phyloP scores from a whole-genome alignment of 2,888 invertebrate species.

The Salticus scenicus region DNA sequence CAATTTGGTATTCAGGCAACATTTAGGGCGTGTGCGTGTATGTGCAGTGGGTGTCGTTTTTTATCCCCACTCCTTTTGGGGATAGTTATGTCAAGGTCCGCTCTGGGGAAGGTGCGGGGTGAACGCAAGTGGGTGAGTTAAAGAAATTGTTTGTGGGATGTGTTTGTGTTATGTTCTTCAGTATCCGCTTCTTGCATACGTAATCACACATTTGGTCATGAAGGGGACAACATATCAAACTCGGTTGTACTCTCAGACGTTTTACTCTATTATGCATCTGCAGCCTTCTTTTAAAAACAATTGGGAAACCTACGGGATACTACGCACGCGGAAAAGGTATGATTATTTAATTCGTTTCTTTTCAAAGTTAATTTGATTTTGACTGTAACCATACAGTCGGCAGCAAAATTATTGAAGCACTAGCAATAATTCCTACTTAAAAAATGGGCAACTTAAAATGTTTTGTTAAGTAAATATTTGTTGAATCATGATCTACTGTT shows the following conservation, averaged over 20 bases:
- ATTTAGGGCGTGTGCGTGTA: slow-evolving; percentile 45
- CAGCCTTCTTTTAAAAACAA: too few species aligned
- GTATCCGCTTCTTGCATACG: not conserved
- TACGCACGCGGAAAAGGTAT: not conserved
- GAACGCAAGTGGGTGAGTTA: not conserved
- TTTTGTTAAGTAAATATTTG: too few species aligned
- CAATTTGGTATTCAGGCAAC: slow-evolving; percentile 62
- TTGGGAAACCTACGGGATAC: too few species aligned
- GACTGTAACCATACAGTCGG: too few species aligned
- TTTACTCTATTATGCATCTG: too few species aligned
- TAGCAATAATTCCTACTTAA: too few species aligned
- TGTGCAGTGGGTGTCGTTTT: slow-evolving; percentile 51
- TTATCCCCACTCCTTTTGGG: slow-evolving; percentile 45
- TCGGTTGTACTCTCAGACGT: too few species aligned
- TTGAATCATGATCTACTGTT: too few species aligned
- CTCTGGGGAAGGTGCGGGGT: slow-evolving; percentile 16
- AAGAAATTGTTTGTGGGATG: slow-evolving; percentile 11
- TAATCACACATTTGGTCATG: not conserved
- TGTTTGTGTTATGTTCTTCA: not conserved
- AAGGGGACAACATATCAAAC: not conserved
- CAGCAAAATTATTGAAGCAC: too few species aligned
- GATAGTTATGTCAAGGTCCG: slow-evolving; percentile 50
- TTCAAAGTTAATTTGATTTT: too few species aligned
- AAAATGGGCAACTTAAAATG: too few species aligned
- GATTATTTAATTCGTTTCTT: not conserved